phyloP scores from a whole-genome alignment of 2,797 vertebrate genomes.

The Emydoidea blandingii region DNA sequence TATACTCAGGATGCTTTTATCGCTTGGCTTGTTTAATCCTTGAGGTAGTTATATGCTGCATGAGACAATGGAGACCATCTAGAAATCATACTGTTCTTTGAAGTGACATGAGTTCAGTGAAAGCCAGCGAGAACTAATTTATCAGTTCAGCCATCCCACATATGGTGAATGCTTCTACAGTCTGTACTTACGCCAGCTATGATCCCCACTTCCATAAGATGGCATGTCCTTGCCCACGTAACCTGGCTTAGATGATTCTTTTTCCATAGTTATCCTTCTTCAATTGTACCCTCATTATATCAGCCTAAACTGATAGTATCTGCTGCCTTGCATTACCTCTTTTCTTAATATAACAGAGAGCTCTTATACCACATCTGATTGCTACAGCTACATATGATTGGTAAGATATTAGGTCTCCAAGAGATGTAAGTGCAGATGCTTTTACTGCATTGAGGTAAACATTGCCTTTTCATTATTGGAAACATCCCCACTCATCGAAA shows the following conservation, averaged over 20 bases:
- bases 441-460: background rate
- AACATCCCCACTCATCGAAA: background rate
- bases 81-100: background rate
- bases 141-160: background rate
- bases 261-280: background rate
- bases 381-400: background rate
- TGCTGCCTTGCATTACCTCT: background rate
- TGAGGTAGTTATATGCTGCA: slow-evolving; percentile 52
- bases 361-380: background rate
- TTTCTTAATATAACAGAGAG: background rate
- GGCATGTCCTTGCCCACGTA: background rate
- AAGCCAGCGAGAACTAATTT: slow-evolving; percentile 11
- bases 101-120: slow-evolving; percentile 29
- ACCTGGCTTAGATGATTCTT: background rate
- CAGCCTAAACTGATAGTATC: background rate
- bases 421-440: fast-evolving
- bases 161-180: background rate
- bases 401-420: background rate
- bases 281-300: background rate
- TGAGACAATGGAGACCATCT: slow-evolving; percentile 51
- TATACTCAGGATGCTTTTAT: slow-evolving; percentile 58
- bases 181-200: fast-evolving
- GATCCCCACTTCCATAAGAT: background rate
- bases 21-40: slow-evolving; percentile 44
- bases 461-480: background rate